These are phyloP conservation scores for Colinus virginianus DNA, from an alignment of 2,113 vertebrate species.

Conservation along the genomic window DNA sequence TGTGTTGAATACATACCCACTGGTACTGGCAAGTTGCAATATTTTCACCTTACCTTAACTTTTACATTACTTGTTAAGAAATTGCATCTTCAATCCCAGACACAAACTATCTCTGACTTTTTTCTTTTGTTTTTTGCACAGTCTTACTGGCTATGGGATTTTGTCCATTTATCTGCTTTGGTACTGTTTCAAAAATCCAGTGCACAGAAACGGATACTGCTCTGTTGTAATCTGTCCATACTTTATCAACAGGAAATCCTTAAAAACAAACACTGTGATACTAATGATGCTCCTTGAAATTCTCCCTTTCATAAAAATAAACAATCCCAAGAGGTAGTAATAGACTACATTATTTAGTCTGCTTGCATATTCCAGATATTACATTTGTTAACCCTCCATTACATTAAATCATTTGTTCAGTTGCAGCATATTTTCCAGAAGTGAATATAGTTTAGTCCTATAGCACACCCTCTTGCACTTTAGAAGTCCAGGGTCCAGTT, in stretches of 20 bases:
- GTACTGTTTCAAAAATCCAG: neutral
- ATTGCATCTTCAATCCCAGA: neutral
- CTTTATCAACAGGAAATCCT: slow-evolving; percentile 34
- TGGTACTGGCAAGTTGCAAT: neutral
- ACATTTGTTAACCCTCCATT: neutral
- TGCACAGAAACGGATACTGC: neutral
- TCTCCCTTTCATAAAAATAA: slow-evolving; percentile 17
- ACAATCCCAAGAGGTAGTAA: slow-evolving; percentile 5
- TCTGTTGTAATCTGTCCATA: neutral
- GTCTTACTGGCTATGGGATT: neutral
- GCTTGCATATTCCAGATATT: neutral
- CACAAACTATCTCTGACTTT: neutral
- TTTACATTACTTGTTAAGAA: neutral
- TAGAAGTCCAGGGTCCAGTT: neutral
- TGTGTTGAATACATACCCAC: neutral
- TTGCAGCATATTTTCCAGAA: slow-evolving; percentile 12
- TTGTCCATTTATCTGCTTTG: neutral
- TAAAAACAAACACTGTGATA: slow-evolving; percentile 7
- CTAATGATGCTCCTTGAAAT: neutral
- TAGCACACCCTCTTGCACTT: neutral
- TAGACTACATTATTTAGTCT: neutral
- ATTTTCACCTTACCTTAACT: neutral
- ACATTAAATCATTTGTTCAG: slow-evolving; percentile 14
- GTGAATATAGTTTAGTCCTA: neutral
- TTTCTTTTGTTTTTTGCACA: neutral